Base-by-base conservation (phyloP, 2,888 invertebrate genomes). In the Leucophenga maculata region DNA sequence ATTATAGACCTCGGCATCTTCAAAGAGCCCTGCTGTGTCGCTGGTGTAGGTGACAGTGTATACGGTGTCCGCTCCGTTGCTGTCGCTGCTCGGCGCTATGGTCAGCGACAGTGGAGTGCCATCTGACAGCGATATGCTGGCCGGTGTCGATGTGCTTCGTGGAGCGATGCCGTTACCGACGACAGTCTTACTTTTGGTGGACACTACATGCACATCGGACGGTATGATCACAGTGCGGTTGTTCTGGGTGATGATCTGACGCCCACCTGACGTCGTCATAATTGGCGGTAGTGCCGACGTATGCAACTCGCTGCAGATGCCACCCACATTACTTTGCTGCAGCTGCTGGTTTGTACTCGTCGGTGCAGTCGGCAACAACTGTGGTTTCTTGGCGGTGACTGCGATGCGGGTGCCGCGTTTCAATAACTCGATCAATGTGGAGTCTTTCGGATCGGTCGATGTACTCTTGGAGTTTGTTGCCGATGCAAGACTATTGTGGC, bases 371-470 rank as follows among this genome's bases (percentile, higher is more conserved):
- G 93, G 70, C 93, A 91, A 72, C 52, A 76, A 62, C 93, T 92
- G 82, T 93, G 90, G 88, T 94, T 95, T 84, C 72, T 82, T 82
- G 8, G 84, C 78, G 68, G 85, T 85, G 18, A 95, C 94, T 50
- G 92, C 92, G 87, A 91, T 91, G 89, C 92, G 93, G 22, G 91
- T 90, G 57, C 93, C 92, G 74, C 93, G 91, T 88, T 94, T 95
- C 64, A 95, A 89, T 69, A 95, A 90, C 87, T 94, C 95, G 74
- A 94, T 94, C 55, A 95, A 89, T 4, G 94, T 94, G 72, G 94
- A 94, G 75, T 94, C 94, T 87, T 94, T 93, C 55, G 89, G 86
- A 74, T 89, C 88, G 57, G 83, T 84, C 67, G 89, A 86, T 78
- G 90, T 89, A 85, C 89, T 89, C 80, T 85, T 81, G 26, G 77